phyloP scores from a whole-genome alignment of 2,113 vertebrate genomes.

The Sorex fumeus region DNA sequence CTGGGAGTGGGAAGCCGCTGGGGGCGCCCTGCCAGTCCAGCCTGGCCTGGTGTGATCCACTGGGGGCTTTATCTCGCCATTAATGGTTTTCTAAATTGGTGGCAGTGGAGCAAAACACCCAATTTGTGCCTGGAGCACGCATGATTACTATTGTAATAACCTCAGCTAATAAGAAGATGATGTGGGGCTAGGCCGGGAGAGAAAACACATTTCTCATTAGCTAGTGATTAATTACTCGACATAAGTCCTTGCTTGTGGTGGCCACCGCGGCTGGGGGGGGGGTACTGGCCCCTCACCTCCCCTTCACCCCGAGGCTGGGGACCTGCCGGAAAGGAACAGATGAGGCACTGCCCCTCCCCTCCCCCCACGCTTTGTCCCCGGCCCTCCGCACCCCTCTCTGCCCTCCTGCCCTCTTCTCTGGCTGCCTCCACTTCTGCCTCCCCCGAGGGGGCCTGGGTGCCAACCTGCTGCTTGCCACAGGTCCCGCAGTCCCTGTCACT shows the following conservation, averaged over 20 bases:
- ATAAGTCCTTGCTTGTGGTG: slow-evolving; percentile 88
- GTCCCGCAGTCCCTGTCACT: not conserved
- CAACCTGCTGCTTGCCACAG: not conserved
- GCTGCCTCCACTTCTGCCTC: not conserved
- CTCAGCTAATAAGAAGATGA: slow-evolving; percentile 92
- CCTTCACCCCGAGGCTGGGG: slow-evolving; percentile 74
- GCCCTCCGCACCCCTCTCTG: not conserved
- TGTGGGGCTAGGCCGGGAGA: slow-evolving; percentile 89
- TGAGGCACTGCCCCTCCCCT: not conserved
- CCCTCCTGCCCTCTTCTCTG: not conserved
- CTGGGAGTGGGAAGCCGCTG: not conserved
- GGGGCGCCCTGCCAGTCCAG: not conserved
- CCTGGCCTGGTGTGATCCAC: slow-evolving; percentile 72
- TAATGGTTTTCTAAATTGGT: slow-evolving; percentile 91
- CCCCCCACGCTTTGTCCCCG: not conserved
- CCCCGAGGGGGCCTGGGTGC: not conserved
- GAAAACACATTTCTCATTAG: slow-evolving; percentile 93
- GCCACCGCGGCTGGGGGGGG: slow-evolving; percentile 79
- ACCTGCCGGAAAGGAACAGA: not conserved
- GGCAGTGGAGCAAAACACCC: slow-evolving; percentile 92
- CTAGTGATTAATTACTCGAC: slow-evolving; percentile 92
- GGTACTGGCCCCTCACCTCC: slow-evolving; percentile 83
- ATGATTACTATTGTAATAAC: slow-evolving; percentile 93
- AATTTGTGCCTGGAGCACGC: slow-evolving; percentile 90
- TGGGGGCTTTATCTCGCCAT: slow-evolving; percentile 87